Percentiles rank a stretch among this genome's conserved stretches.
Conservation (phyloP, 2,113 vertebrate species). For the Zeus faber region DNA sequence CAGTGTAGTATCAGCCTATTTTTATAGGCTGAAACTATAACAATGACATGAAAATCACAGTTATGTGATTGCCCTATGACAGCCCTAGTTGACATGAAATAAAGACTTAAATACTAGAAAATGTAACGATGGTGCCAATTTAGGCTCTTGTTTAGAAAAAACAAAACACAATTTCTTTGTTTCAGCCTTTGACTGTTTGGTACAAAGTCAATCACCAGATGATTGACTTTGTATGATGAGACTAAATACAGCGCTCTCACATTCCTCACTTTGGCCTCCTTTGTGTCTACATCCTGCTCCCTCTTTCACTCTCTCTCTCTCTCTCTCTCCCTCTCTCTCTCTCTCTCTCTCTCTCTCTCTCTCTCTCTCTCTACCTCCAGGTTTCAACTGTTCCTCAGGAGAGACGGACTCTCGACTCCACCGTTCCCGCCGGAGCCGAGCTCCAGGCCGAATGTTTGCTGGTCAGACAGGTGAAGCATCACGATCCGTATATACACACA, state of each 20-base stretch:
- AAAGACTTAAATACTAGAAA: no score
- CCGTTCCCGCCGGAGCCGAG: conserved; percentile 91
- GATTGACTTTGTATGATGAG: not conserved
- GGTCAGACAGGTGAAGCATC: conserved; percentile 90
- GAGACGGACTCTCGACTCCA: conserved; percentile 86
- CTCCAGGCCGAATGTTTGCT: conserved; percentile 88
- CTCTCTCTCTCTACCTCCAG: conserved; percentile 62
- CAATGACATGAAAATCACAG: no score
- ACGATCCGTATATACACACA: not conserved
- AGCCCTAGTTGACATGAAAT: no score
- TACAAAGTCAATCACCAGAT: no score
- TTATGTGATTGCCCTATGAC: no score
- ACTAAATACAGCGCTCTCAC: not conserved
- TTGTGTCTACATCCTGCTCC: not conserved
- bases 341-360: not conserved
- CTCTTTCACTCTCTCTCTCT: not conserved
- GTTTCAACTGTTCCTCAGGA: conserved; percentile 87
- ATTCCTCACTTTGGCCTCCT: no score
- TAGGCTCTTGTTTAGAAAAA: no score
- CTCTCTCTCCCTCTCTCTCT: not conserved
- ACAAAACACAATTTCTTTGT: no score
- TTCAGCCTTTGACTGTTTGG: no score
- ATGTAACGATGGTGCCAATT: no score
- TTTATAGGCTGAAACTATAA: no score
- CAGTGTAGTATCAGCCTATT: no score